A percentile compares a stretch with the other conserved stretches of the same genome.
These are phyloP conservation scores for Omphaloscelis lunosa DNA, from an alignment of 2,888 invertebrate genomes.

Conservation along the genomic window DNA sequence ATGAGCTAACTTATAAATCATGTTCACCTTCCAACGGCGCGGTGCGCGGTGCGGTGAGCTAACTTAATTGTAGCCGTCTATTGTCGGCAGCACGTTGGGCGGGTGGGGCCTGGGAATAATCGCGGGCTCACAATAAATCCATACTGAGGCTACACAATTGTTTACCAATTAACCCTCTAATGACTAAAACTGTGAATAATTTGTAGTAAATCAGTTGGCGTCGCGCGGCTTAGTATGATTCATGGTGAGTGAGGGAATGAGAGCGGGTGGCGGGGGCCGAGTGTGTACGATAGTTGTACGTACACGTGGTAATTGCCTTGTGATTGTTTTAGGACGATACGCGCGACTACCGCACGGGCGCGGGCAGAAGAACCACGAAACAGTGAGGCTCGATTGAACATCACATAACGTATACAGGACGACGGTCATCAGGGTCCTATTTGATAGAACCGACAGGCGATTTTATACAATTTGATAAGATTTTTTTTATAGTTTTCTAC, in stretches of 20 bases:
- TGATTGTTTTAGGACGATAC: conserved; percentile 58
- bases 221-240: conserved; percentile 58
- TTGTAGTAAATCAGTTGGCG: conserved; percentile 62
- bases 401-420: not conserved
- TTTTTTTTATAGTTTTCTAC: not conserved
- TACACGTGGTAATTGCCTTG: conserved; percentile 65
- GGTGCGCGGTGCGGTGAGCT: conserved; percentile 15
- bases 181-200: conserved; percentile 69
- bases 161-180: conserved; percentile 64
- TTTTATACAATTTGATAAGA: not conserved
- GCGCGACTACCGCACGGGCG: not conserved
- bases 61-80: conserved; percentile 34
- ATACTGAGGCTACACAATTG: conserved; percentile 61
- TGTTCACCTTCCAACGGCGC: conserved; percentile 35
- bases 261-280: not conserved
- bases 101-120: conserved; percentile 47
- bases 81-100: conserved; percentile 9
- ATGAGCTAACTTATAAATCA: conserved; percentile 44
- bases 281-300: conserved; percentile 48
- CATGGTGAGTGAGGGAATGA: conserved; percentile 25
- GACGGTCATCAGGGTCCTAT: not conserved
- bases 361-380: conserved; percentile 4
- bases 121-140: conserved; percentile 63
- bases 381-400: too few relatives aligned
- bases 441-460: not conserved